Conservation (phyloP, 2,888 invertebrate genomes). For the Stenodema calcarata region DNA sequence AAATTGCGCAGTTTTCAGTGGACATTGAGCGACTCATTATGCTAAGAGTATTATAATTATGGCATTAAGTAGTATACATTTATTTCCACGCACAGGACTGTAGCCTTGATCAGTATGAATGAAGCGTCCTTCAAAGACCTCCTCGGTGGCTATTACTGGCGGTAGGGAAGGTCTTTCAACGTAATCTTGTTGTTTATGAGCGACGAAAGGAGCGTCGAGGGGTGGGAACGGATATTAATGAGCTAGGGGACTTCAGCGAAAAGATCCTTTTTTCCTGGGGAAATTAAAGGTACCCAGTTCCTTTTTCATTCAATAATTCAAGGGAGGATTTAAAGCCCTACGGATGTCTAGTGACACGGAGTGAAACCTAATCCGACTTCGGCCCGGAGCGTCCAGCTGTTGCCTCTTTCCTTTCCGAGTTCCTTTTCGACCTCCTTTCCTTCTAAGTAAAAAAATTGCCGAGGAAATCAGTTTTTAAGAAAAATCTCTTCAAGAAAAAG, state of each 20-base stretch:
- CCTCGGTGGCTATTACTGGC: background rate
- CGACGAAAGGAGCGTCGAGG: background rate
- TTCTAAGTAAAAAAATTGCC: background rate
- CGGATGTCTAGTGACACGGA: background rate
- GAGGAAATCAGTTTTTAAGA: background rate
- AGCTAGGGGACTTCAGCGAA: background rate
- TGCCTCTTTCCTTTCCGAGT: background rate
- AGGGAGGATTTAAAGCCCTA: background rate
- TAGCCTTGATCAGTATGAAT: background rate
- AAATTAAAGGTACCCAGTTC: background rate
- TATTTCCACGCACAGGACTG: no score
- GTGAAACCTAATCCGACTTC: background rate
- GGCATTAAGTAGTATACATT: no score
- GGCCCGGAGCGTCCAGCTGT: background rate
- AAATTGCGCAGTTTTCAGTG: no score
- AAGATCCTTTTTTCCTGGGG: background rate
- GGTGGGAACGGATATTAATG: background rate
- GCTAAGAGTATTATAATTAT: no score
- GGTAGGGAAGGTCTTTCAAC: background rate
- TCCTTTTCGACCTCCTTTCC: background rate
- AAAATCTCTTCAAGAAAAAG: conserved; percentile 6
- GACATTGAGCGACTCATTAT: no score
- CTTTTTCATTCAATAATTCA: conserved; percentile 19
- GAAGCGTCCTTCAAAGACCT: background rate
- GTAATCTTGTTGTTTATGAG: background rate